Base-by-base conservation (phyloP, 2,888 invertebrate species). In the Machimus rusticus region DNA sequence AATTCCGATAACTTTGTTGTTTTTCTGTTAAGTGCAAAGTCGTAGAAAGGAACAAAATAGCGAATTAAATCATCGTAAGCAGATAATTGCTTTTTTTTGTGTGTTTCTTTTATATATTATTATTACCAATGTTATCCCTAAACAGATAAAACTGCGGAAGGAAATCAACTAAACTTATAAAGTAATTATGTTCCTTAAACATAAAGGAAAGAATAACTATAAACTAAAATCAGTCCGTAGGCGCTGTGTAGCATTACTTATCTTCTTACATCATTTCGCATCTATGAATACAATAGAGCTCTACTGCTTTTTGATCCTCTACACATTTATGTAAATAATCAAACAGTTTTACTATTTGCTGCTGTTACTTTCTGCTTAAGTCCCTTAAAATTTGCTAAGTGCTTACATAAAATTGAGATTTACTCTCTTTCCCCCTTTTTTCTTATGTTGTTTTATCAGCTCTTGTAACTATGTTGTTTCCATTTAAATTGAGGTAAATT, bases 401-500 rank as follows among this genome's bases (percentile, higher is more conserved):
- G 28, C 66, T 66, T 66, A 66, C 66, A 66, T 66, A 66, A 66
- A 66, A 66, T 66, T 28, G 66, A 66, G 66, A 66, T 66, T 23
- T 28, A 23, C 66, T 66, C 16, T 46, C 43, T n/a, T 8, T 6
- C 57, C 37, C 9, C 8, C 57, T 9, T 12, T 23, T 12, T 3
- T 57, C 23, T 57, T 57, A 57, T 23, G 66, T 66, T 28, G 66
- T 66, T 66, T 66, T 66, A 66, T 66, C 66, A 66, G 66, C 66
- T 28, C 66, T 66, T 66, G 23, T 66, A 66, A 23, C 66, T 66
- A 66, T 66, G 66, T 66, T 66, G 66, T 66, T 66, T 66, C 28
- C 66, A 66, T 88, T 87, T 87, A 89, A 90, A 88, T 91, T 92
- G 92, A 92, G 92, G 92, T 92, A 92, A 92, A 92, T 92, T 92